Base-by-base conservation (phyloP, 2,797 vertebrate species). In the Neosilurus mollespiculum region DNA sequence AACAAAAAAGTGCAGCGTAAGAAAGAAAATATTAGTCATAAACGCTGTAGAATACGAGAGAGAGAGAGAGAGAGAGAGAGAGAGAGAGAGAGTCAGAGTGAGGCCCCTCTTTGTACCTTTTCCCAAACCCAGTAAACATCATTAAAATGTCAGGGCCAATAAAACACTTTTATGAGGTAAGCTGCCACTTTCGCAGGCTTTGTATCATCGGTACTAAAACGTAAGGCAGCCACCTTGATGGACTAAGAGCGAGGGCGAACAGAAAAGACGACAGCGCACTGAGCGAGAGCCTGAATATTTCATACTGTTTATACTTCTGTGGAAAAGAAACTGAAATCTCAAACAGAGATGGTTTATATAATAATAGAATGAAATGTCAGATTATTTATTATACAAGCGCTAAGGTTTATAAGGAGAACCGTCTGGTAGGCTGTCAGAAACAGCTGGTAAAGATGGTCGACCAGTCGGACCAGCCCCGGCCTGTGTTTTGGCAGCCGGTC, bases 141-240 rank as follows among this genome's bases (percentile, higher is more conserved):
- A 85, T 94, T 94, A 95, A 94, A 95, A 90, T 91, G 91, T 90
- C 92, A 92, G 88, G 82, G 87, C 87, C 89, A 87, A 90, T 95
- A 94, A 94, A 95, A 86, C 80, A 92, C 24, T 90, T 96, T 96
- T 94, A 95, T 91, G 88, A 94, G 95, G 91, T 91, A 93, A 94
- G 90, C 91, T 90, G 87, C 84, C 90, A 93, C 91, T 92, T 92
- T 94, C 91, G 94, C 83, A 85, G 86, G 86, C 89, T 92, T 91
- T 86, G 87, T 88, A 84, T 85, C 83, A 79, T 61, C 34, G 65
- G 81, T 77, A 78, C 84, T 85, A 83, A 72, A 79, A 78, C 18
- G 34, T 58, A 79, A 76, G 56, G 9, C 64, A 71, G 66, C 61
- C 80, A 73, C 73, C 9, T 37, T 62, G 73, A 79, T 86, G 81